phyloP scores from a whole-genome alignment of 2,888 invertebrate species.

The Teinopalpus imperialis region DNA sequence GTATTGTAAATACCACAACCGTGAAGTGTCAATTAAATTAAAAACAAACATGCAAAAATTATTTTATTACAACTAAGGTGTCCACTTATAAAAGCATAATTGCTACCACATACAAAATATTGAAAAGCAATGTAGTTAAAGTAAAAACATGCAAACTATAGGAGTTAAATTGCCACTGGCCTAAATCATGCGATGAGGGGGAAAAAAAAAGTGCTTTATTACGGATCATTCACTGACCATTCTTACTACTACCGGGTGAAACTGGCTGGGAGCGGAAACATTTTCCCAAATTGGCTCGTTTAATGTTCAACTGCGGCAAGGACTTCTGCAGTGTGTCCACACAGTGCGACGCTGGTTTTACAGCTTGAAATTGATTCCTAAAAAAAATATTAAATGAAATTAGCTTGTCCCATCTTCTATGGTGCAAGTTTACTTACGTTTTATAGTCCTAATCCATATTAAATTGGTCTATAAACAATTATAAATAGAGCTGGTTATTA shows the following conservation, averaged over 20 bases:
- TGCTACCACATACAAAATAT: neutral
- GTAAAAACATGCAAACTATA: too few species aligned
- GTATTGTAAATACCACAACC: too few species aligned
- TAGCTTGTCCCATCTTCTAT: too few species aligned
- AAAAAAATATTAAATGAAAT: too few species aligned
- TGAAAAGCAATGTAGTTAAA: neutral
- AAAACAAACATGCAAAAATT: conserved; percentile 16
- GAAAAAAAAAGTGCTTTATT: too few species aligned
- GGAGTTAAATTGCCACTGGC: too few species aligned
- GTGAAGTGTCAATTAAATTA: too few species aligned
- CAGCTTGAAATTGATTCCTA: conserved; percentile 52
- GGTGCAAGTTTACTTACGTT: too few species aligned
- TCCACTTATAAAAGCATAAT: neutral
- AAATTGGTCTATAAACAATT: too few species aligned
- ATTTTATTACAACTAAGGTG: neutral
- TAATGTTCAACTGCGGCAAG: conserved; percentile 52
- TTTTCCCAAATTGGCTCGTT: conserved; percentile 30
- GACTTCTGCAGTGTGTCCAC: conserved; percentile 57
- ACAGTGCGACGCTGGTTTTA: conserved; percentile 52
- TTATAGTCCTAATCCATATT: too few species aligned
- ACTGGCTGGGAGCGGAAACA: conserved; percentile 39
- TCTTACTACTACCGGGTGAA: conserved; percentile 42
- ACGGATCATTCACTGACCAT: conserved; percentile 49
- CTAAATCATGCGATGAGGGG: too few species aligned
- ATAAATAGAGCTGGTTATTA: too few species aligned